Percentiles rank a stretch among this genome's conserved stretches.
These are phyloP conservation scores for Diorhabda sublineata DNA, from an alignment of 1,140 invertebrate species.

Conservation along the genomic window DNA sequence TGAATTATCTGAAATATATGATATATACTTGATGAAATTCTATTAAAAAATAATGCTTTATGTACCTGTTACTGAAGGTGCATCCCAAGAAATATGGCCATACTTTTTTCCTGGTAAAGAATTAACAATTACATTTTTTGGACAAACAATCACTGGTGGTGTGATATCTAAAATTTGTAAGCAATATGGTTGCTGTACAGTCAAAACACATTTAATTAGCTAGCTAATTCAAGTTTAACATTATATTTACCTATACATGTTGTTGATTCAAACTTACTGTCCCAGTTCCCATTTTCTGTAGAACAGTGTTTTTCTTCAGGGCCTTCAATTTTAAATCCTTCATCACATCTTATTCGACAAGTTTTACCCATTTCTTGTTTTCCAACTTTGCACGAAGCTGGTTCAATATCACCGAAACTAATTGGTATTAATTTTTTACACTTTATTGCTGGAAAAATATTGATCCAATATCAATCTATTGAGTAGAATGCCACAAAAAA, in stretches of 20 bases:
- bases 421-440: constrained; percentile 53
- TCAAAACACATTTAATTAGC: background rate
- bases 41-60: background rate
- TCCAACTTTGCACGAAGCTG: constrained; percentile 49
- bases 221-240: background rate
- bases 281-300: constrained; percentile 51
- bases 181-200: background rate
- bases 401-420: constrained; percentile 50
- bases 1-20: constrained; percentile 49
- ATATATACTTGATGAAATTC: background rate
- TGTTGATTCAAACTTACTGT: constrained; percentile 46
- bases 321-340: constrained; percentile 57
- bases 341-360: constrained; percentile 54
- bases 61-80: constrained; percentile 48
- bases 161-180: constrained; percentile 48
- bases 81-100: constrained; percentile 52
- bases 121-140: constrained; percentile 47
- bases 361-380: constrained; percentile 53
- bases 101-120: constrained; percentile 51
- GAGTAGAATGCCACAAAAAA: too few relatives aligned
- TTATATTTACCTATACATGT: constrained; percentile 49
- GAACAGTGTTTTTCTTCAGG: constrained; percentile 48
- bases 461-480: too few relatives aligned
- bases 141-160: constrained; percentile 54
- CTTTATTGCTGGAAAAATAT: constrained; percentile 50